Evolutionary conservation across 1,140 invertebrate species (phyloP).

Genomic region (Elymnias hypermnestra): DNA sequence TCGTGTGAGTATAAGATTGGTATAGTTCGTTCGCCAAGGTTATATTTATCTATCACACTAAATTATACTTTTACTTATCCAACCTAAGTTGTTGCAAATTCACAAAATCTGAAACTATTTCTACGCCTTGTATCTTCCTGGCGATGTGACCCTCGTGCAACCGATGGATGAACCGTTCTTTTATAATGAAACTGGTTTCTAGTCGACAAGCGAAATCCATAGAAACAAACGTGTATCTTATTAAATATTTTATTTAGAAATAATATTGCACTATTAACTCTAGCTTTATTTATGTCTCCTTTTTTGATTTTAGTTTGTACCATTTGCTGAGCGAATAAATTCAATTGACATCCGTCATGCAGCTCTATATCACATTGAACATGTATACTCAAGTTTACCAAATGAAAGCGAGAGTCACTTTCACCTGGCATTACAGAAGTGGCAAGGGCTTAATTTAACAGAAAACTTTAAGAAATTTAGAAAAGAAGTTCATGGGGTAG

Average conservation of each 20-base stretch:
- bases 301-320: conserved; percentile 84
- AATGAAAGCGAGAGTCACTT: conserved; percentile 87
- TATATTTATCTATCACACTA: too few relatives aligned
- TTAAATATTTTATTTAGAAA: not conserved
- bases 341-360: conserved; percentile 90
- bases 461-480: conserved; percentile 87
- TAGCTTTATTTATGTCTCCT: too few relatives aligned
- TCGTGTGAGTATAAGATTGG: conserved; percentile 84
- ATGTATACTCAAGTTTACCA: conserved; percentile 80
- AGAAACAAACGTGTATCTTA: conserved; percentile 2
- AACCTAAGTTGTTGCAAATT: too few relatives aligned
- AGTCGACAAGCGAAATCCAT: too few relatives aligned
- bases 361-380: conserved; percentile 78
- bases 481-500: conserved; percentile 82
- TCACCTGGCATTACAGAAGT: conserved; percentile 88
- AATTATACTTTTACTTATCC: too few relatives aligned
- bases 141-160: too few relatives aligned
- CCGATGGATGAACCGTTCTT: too few relatives aligned
- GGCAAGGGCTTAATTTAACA: conserved; percentile 90
- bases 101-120: too few relatives aligned
- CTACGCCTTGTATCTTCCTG: too few relatives aligned
- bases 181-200: not conserved
- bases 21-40: too few relatives aligned
- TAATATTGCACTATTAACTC: not conserved
- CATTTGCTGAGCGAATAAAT: conserved; percentile 89